Base-by-base conservation (phyloP, 2,888 invertebrate species). In the Malachius bipustulatus region DNA sequence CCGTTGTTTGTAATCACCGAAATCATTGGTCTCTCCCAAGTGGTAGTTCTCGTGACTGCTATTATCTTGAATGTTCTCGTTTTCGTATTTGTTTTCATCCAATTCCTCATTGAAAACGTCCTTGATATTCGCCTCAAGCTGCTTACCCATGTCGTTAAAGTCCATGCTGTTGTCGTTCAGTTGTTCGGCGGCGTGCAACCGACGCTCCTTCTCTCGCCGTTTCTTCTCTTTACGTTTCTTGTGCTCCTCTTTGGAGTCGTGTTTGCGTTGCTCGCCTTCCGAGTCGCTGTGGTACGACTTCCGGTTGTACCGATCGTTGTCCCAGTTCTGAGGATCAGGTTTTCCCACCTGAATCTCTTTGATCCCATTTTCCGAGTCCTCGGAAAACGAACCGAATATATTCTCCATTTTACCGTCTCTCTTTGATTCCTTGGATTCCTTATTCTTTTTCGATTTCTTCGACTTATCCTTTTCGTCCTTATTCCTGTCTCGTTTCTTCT, bases 401-500 rank as follows among this genome's bases (percentile, higher is more conserved):
- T 84, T 85, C 58, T 87, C 84, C 80, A 87, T 82, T 61, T 84
- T 82, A 14, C 77, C 83, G 46, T 81, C 82, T 41, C 81, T 75
- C 48, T 79, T 75, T 1, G 60, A 51, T 38, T 67, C 66, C 40
- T 65, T 64, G 47, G 65, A 65, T 4, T 57, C 35, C 27, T 61
- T 58, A 26, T 46, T 56, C 46, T 64, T 70, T 54, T 67, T 73
- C 14, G 70, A 68, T 52, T 72, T 75, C 55, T 71, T 76, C 0
- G 67, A 57, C 61, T 73, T 73, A 12, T 73, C 71, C 28, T 70
- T 66, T 41, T 73, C 71, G 14, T 71, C 70, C 43, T 71, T 67
- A 12, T 56, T 55, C 61, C 69, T 73, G 38, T 75, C 73, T 46
- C 69, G 67, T 37, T 72, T 66, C 55, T 71, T 75, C 31, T 75